Conservation (phyloP, 2,113 vertebrate genomes). For the Nannobrachium achirus region DNA sequence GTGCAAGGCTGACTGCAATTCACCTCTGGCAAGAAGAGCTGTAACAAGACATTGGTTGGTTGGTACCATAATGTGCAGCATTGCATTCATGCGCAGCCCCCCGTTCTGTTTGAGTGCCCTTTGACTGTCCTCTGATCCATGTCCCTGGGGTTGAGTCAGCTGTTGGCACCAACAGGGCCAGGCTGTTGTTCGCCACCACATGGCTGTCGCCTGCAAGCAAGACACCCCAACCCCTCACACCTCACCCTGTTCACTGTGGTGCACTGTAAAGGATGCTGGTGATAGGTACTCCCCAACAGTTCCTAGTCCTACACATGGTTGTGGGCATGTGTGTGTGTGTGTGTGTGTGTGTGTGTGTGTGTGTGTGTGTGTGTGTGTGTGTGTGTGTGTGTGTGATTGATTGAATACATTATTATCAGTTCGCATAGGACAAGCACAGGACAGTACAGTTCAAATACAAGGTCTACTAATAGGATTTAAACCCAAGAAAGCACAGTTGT, state of each 20-base stretch:
- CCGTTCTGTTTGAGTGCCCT: slow-evolving; percentile 47
- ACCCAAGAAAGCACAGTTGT: no score
- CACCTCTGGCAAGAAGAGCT: neutral
- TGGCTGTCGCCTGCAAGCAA: slow-evolving; percentile 47
- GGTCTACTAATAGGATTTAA: no score
- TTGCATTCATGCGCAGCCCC: slow-evolving; percentile 24
- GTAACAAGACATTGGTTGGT: neutral
- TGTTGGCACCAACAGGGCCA: slow-evolving; percentile 61
- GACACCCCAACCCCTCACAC: neutral
- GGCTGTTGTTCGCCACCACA: slow-evolving; percentile 46
- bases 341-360: slow-evolving; percentile 17
- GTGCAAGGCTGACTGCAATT: neutral
- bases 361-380: neutral
- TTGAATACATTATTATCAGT: no score
- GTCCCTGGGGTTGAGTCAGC: slow-evolving; percentile 62
- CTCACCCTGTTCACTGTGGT: slow-evolving; percentile 13
- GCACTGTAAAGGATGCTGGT: slow-evolving; percentile 17
- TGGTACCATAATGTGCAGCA: neutral
- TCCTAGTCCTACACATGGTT: neutral
- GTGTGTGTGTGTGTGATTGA: slow-evolving; percentile 21
- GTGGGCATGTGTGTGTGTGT: slow-evolving; percentile 11
- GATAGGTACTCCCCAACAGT: slow-evolving; percentile 1
- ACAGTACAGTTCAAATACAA: no score
- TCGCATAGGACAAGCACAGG: no score
- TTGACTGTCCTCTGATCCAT: slow-evolving; percentile 48